phyloP scores from a whole-genome alignment of 2,113 vertebrate species.

The Gallinago undulata region DNA sequence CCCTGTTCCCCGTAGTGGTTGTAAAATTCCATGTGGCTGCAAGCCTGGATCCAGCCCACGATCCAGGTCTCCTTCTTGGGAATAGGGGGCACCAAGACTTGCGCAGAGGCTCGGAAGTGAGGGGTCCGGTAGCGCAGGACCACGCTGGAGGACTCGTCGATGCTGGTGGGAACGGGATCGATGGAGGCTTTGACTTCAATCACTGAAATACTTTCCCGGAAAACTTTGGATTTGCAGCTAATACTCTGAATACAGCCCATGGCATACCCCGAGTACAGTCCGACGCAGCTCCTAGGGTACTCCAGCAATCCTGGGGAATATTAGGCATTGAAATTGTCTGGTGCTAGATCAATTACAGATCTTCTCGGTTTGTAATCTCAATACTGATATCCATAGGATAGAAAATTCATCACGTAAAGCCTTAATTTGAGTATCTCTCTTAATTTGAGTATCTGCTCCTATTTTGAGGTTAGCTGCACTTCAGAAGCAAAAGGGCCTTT shows the following conservation, averaged over 20 bases:
- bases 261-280: constrained; percentile 78
- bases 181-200: constrained; percentile 93
- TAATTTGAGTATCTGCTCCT: constrained; percentile 27
- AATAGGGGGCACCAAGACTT: constrained; percentile 91
- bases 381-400: constrained; percentile 75
- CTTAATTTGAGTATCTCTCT: constrained; percentile 4
- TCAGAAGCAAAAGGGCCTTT: constrained; percentile 54
- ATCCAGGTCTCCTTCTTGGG: constrained; percentile 93
- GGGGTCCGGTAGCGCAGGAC: constrained; percentile 97
- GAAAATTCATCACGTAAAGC: constrained; percentile 36
- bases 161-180: constrained; percentile 94
- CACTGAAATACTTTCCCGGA: constrained; percentile 91
- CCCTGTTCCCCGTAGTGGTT: constrained; percentile 94
- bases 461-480: constrained; percentile 58
- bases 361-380: constrained; percentile 44
- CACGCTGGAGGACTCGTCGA: constrained; percentile 95
- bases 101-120: constrained; percentile 92
- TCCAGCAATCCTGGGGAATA: constrained; percentile 80
- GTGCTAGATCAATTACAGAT: constrained; percentile 64
- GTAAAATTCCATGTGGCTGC: constrained; percentile 99
- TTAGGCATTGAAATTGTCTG: constrained; percentile 82
- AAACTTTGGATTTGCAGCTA: constrained; percentile 94
- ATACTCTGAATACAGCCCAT: constrained; percentile 99
- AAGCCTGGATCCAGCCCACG: constrained; percentile 98
- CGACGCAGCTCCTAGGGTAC: constrained; percentile 79